These are phyloP conservation scores for Oncorhynchus clarkii DNA, from an alignment of 2,113 vertebrate genomes.

Conservation along the genomic window DNA sequence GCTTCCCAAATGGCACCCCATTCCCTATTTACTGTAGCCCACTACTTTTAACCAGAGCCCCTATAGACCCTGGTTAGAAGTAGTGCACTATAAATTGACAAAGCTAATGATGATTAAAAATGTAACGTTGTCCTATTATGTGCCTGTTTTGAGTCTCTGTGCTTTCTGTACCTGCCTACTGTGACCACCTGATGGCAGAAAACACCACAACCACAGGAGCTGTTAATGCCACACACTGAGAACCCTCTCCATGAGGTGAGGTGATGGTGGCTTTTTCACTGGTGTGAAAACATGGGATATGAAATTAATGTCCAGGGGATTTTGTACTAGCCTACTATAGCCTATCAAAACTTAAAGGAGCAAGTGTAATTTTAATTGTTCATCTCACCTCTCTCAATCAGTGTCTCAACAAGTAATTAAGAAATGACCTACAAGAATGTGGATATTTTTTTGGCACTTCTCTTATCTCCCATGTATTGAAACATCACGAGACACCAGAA, in stretches of 20 bases:
- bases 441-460: not conserved
- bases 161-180: not conserved
- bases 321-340: too few relatives aligned
- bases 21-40: too few relatives aligned
- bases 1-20: too few relatives aligned
- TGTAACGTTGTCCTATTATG: not conserved
- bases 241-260: not conserved
- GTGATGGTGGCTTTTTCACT: not conserved
- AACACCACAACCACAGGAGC: not conserved
- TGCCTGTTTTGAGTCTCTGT: not conserved
- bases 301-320: too few relatives aligned
- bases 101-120: too few relatives aligned
- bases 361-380: too few relatives aligned
- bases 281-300: too few relatives aligned
- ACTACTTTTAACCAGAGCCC: too few relatives aligned
- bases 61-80: too few relatives aligned
- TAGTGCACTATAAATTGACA: too few relatives aligned
- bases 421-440: conserved; percentile 6
- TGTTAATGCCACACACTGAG: not conserved
- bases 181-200: not conserved
- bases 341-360: too few relatives aligned
- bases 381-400: too few relatives aligned
- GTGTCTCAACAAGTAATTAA: not conserved
- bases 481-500: conserved; percentile 58
- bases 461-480: conserved; percentile 33